phyloP scores from a whole-genome alignment of 2,888 invertebrate genomes.

The Apamea sordens region DNA sequence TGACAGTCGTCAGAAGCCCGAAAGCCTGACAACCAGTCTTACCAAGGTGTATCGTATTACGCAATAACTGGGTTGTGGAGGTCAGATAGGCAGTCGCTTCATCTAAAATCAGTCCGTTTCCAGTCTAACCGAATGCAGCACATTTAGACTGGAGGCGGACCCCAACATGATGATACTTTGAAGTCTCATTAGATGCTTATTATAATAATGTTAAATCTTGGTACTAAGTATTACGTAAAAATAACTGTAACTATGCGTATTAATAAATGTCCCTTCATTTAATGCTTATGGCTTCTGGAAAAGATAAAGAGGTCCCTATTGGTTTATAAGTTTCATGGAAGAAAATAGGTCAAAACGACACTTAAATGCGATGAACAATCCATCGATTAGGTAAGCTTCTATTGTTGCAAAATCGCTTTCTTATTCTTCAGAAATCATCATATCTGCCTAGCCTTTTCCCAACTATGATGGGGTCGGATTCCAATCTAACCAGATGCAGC shows the following conservation, averaged over 20 bases:
- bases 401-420: background rate
- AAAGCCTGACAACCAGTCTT: no score
- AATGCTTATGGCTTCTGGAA: constrained; percentile 31
- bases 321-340: constrained; percentile 50
- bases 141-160: no score
- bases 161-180: background rate
- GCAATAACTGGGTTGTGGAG: no score
- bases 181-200: background rate
- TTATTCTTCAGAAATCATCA: constrained; percentile 9
- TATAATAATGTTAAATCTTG: background rate
- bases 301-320: constrained; percentile 46
- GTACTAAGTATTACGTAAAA: background rate
- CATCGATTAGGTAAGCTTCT: constrained; percentile 32
- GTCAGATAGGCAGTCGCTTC: no score
- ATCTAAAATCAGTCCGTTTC: no score
- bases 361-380: constrained; percentile 45
- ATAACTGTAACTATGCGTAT: constrained; percentile 5
- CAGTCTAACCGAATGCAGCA: no score
- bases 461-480: no score
- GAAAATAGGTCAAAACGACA: constrained; percentile 47
- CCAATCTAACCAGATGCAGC: no score
- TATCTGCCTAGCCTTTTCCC: no score
- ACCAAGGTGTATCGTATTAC: no score
- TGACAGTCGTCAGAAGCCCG: no score
- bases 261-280: constrained; percentile 35